A percentile compares a stretch with the other conserved stretches of the same genome.
Conservation (phyloP, 1,140 invertebrate genomes). For the Nautilus pompilius region DNA sequence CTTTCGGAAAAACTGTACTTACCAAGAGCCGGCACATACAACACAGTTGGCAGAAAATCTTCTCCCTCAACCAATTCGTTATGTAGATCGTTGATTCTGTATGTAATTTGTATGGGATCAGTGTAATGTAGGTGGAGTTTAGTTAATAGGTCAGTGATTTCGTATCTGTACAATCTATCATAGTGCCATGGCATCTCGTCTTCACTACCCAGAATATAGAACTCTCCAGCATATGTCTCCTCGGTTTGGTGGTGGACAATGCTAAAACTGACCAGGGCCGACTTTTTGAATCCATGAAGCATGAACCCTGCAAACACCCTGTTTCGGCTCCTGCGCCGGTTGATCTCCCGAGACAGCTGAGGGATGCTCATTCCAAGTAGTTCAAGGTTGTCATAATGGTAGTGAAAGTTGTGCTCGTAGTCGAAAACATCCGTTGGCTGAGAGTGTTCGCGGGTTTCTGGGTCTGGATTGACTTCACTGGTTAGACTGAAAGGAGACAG, state of each 20-base stretch:
- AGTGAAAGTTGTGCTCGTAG: constrained; percentile 15
- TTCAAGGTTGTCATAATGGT: constrained; percentile 19
- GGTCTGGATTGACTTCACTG: neutral
- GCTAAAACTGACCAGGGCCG: constrained; percentile 10
- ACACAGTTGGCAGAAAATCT: constrained; percentile 9
- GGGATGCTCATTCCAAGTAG: constrained; percentile 16
- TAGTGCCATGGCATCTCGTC: constrained; percentile 20
- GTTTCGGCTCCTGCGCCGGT: constrained; percentile 3
- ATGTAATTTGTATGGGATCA: constrained; percentile 11
- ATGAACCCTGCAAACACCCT: constrained; percentile 18
- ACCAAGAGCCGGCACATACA: constrained; percentile 9
- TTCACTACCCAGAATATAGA: constrained; percentile 22
- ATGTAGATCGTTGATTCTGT: constrained; percentile 7
- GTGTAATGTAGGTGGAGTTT: constrained; percentile 6
- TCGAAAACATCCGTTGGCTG: constrained; percentile 16
- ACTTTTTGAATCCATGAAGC: constrained; percentile 19
- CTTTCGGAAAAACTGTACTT: neutral
- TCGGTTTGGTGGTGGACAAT: neutral
- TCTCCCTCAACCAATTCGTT: neutral
- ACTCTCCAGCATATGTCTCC: constrained; percentile 15
- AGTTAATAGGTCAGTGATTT: constrained; percentile 17
- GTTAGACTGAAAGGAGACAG: constrained; percentile 8
- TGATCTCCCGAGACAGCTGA: constrained; percentile 7
- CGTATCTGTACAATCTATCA: constrained; percentile 21
- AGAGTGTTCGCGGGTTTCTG: constrained; percentile 16